Base-by-base conservation (phyloP, 1,140 invertebrate species). In the Tetragnatha versicolor region DNA sequence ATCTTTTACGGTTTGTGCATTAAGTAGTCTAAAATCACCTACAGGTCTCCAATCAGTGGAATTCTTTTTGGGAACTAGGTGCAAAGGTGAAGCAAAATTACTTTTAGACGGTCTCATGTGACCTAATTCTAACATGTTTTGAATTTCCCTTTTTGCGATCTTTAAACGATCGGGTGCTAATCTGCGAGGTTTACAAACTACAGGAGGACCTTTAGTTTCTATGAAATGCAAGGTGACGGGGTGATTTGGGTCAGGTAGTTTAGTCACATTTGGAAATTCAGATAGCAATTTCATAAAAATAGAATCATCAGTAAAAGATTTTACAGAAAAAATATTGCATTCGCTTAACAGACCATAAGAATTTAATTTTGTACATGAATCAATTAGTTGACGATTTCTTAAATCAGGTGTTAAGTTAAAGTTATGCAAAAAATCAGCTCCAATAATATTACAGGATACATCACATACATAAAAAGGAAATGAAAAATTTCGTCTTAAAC, bases 1-100 rank as follows among this genome's bases (percentile, higher is more conserved):
- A 79, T 84, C 83, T 27, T 53, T 51, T 14, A 66, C 65, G 12
- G 83, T 84, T 6, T 65, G 39, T 6, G 47, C 22, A 53, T 85
- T 85, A 2, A 85, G 69, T 7, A 14, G 12, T 37, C 82, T 61
- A 68, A 82, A 85, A 60, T 85, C 84, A 6, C 81, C 82, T 29
- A 65, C 70, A 14, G 75, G 66, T 20, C 84, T 4, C 65, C 65
- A 81, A 37, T 81, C 53, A 9, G 72, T 80, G 33, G 37, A 22
- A 42, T 66, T 58, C 61, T 81, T 80, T 51, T 84, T 83, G 2
- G 51, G 55, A 5, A 84, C 79, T 25, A 84, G 37, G 27, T 83
- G 82, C 9, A 82, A 61, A 9, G 83, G 84, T 22, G 77, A 79
- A 25, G 76, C 29, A 12, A 25, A 79, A 20, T 17, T 45, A 9